Percentiles rank a stretch among this genome's conserved stretches.
phyloP scores from a whole-genome alignment of 1,140 invertebrate genomes.

The Heliconius nattereri region DNA sequence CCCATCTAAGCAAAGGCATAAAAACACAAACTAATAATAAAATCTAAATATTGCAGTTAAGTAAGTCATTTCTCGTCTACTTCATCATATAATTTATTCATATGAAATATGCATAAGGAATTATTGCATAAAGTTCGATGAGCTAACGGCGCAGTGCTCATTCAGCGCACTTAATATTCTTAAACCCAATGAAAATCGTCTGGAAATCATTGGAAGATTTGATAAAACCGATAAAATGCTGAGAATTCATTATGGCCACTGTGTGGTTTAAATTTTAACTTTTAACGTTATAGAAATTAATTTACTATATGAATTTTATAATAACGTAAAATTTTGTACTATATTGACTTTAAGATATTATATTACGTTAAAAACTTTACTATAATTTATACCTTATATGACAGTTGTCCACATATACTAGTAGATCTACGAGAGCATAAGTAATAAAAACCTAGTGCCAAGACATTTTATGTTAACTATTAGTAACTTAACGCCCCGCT shows the following conservation, averaged over 20 bases:
- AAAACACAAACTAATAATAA: not conserved
- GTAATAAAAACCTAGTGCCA: too few species aligned
- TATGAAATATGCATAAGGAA: slow-evolving; percentile 13
- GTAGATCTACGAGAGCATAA: too few species aligned
- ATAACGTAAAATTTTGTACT: too few species aligned
- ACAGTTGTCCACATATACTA: too few species aligned
- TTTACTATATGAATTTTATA: too few species aligned
- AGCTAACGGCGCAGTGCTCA: slow-evolving; percentile 19
- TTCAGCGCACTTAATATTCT: slow-evolving; percentile 18
- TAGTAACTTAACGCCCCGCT: too few species aligned
- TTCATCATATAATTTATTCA: slow-evolving; percentile 1
- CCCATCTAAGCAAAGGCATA: too few species aligned
- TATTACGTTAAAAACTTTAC: too few species aligned
- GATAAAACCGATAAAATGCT: slow-evolving; percentile 7
- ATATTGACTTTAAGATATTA: too few species aligned
- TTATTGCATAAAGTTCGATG: slow-evolving; percentile 13
- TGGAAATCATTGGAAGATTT: slow-evolving; percentile 16
- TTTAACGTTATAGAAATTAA: too few species aligned
- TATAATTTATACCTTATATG: too few species aligned
- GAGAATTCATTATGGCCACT: slow-evolving; percentile 3
- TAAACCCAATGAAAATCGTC: slow-evolving; percentile 21
- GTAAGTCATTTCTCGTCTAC: slow-evolving; percentile 7
- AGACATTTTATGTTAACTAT: too few species aligned
- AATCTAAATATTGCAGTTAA: not conserved
- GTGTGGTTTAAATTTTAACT: not conserved